Conservation (phyloP, 1,140 invertebrate species). For the Rhysida immarginata region DNA sequence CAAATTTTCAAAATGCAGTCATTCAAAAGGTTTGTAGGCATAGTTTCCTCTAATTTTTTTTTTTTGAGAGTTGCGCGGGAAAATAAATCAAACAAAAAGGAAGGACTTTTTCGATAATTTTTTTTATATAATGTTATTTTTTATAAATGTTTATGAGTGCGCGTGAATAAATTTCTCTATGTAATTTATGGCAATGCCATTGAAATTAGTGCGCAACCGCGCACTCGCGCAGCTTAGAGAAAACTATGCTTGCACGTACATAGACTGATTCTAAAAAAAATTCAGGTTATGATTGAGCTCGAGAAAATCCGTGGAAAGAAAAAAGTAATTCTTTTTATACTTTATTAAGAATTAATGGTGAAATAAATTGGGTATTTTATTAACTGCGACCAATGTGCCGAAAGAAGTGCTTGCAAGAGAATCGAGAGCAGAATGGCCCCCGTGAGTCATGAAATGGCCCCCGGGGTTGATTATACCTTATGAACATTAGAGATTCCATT, state of each 20-base stretch:
- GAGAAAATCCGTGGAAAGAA: not conserved
- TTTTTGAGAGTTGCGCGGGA: too few relatives aligned
- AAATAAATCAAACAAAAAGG: too few relatives aligned
- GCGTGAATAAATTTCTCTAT: too few relatives aligned
- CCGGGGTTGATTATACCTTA: not conserved
- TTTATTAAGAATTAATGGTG: not conserved
- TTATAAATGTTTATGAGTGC: too few relatives aligned
- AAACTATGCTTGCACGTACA: too few relatives aligned
- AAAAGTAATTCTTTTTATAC: not conserved
- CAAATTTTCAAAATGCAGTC: not conserved
- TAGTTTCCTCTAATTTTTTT: too few relatives aligned
- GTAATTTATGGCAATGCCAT: too few relatives aligned
- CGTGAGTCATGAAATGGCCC: not conserved
- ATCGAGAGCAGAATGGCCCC: not conserved
- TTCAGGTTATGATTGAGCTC: not conserved
- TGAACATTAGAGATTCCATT: not conserved
- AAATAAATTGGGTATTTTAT: not conserved
- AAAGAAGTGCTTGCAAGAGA: not conserved
- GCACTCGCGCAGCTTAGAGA: too few relatives aligned
- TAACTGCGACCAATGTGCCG: not conserved
- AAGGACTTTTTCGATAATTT: too few relatives aligned
- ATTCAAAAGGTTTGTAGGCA: not conserved
- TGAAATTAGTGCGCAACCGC: too few relatives aligned
- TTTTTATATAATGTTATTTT: too few relatives aligned
- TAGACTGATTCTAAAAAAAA: not conserved